These are phyloP conservation scores for Xanthorhoe spadicearia DNA, from an alignment of 2,888 invertebrate species.

Conservation along the genomic window DNA sequence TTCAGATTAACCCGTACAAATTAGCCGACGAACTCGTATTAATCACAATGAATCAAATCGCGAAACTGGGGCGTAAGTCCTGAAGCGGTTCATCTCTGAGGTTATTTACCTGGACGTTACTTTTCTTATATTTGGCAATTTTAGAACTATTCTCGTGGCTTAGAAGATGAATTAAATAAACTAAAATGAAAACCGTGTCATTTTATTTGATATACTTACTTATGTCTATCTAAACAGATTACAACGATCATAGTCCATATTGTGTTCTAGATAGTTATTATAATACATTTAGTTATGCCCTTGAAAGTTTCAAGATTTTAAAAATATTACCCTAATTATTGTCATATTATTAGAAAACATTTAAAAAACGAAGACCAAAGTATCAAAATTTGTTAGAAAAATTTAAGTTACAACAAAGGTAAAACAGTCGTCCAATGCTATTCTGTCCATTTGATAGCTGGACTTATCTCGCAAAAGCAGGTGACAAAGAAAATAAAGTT, in stretches of 20 bases:
- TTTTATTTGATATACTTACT: too few relatives aligned
- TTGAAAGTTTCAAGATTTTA: too few relatives aligned
- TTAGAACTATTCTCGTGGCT: neutral
- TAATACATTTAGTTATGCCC: too few relatives aligned
- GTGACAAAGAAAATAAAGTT: conserved; percentile 68
- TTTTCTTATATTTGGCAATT: neutral
- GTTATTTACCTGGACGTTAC: conserved; percentile 17
- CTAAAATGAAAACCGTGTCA: too few relatives aligned
- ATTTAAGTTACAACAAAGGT: conserved; percentile 6
- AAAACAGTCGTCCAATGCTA: conserved; percentile 5
- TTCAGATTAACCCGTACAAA: conserved; percentile 53
- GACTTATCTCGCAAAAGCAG: conserved; percentile 71
- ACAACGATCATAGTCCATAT: too few relatives aligned
- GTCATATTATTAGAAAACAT: too few relatives aligned
- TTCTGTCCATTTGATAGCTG: conserved; percentile 15
- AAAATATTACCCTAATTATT: too few relatives aligned
- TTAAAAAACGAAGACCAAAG: too few relatives aligned
- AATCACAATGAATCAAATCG: conserved; percentile 63
- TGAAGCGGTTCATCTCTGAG: conserved; percentile 19
- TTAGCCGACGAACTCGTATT: conserved; percentile 58
- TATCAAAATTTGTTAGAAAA: neutral
- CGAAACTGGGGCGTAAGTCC: conserved; percentile 35
- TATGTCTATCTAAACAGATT: too few relatives aligned
- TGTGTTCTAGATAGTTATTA: too few relatives aligned
- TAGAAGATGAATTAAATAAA: too few relatives aligned